These are phyloP conservation scores for Blomia tropicalis DNA, from an alignment of 2,888 invertebrate species.

Conservation along the genomic window DNA sequence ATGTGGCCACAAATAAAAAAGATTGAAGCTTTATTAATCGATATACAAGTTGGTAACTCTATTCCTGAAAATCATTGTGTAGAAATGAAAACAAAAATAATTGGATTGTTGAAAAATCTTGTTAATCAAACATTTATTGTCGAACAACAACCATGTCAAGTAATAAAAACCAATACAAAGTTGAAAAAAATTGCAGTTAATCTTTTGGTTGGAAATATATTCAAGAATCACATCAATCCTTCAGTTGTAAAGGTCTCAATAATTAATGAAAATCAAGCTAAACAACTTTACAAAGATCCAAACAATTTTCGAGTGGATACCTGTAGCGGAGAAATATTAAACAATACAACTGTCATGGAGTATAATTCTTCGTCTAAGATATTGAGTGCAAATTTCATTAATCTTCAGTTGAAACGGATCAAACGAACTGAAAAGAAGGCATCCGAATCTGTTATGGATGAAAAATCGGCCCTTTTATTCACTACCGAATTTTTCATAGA, in stretches of 20 bases:
- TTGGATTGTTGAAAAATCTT: conserved; percentile 42
- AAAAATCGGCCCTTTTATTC: conserved; percentile 82
- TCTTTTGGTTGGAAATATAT: conserved; percentile 71
- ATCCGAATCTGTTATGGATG: conserved; percentile 93
- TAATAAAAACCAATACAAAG: conserved; percentile 90
- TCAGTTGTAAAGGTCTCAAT: conserved; percentile 57
- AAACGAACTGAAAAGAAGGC: conserved; percentile 92
- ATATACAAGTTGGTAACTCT: neutral
- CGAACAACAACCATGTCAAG: conserved; percentile 92
- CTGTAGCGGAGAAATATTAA: conserved; percentile 76
- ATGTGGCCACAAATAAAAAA: conserved; percentile 12
- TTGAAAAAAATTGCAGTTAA: conserved; percentile 80
- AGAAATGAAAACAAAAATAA: conserved; percentile 8
- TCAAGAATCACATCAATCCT: conserved; percentile 83
- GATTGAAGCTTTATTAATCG: neutral
- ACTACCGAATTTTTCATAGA: conserved; percentile 73
- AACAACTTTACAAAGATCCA: conserved; percentile 52
- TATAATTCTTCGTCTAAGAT: conserved; percentile 71
- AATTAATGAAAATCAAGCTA: conserved; percentile 54
- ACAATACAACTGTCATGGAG: conserved; percentile 86
- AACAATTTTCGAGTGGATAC: conserved; percentile 29
- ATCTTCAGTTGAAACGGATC: conserved; percentile 68
- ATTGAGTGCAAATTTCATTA: conserved; percentile 72
- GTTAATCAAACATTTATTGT: conserved; percentile 88
- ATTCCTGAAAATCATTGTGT: conserved; percentile 4